These are phyloP conservation scores for Galemys pyrenaicus DNA, from an alignment of 2,113 vertebrate genomes.

Conservation along the genomic window DNA sequence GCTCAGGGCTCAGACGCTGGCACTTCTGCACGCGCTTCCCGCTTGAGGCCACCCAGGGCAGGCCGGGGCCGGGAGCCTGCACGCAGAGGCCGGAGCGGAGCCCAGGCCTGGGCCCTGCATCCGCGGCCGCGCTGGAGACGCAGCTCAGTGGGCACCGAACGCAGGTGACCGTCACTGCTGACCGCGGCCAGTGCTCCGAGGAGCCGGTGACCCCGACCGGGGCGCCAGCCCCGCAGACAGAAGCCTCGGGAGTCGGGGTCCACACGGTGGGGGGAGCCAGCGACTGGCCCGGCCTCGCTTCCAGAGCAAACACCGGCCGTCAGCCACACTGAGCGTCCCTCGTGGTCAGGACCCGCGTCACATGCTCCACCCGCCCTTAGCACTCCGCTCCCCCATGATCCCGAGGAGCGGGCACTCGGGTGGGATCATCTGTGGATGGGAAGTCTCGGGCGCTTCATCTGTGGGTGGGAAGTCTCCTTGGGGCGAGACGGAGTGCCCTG, in stretches of 20 bases:
- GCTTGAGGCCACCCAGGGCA: background rate
- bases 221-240: no score
- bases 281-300: background rate
- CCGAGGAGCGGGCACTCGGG: background rate
- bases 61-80: no score
- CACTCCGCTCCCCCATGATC: background rate
- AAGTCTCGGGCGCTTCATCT: no score
- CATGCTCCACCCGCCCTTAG: background rate
- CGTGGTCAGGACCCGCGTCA: background rate
- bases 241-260: background rate
- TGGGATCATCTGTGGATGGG: no score
- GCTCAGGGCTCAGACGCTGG: background rate
- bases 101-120: background rate
- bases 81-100: background rate
- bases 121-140: conserved; percentile 47
- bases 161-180: conserved; percentile 81
- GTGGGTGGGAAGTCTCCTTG: background rate
- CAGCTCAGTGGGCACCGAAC: conserved; percentile 85
- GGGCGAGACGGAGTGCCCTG: background rate
- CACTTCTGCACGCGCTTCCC: conserved; percentile 34
- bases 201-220: no score
- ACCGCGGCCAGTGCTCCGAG: no score
- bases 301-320: background rate
- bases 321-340: background rate
- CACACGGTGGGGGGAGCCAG: background rate